Base-by-base conservation (phyloP, 2,888 invertebrate genomes). In the Sesamia inferens region DNA sequence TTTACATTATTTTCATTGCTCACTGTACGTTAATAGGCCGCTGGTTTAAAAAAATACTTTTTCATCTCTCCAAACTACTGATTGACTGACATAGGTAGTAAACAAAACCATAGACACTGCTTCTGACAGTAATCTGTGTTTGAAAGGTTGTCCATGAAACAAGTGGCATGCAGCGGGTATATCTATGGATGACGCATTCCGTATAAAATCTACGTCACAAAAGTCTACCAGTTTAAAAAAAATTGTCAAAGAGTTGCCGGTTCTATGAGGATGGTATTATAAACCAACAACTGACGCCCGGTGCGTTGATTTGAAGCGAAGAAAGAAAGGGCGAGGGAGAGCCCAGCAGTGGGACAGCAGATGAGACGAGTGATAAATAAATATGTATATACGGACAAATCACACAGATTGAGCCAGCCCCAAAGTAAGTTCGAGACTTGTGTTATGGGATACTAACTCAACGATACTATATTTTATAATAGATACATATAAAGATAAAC, bases 141-240 rank as follows among this genome's bases (percentile, higher is more conserved):
- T 66, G 42, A 54, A 55, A 75, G 11, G 19, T 7, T 54, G 16
- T 58, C 24, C 42, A 51, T 24, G 19, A 0, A 76, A 16, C 47
- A 39, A 14, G 61, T 61, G 5, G 7, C 54, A 10, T 51, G 19
- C 31, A 59, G 59, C 39, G 44, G 14, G 66, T 11, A 16, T 47
- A 10, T n/a, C 44, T 31, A 10, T 51, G 44, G 31, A 22, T 73
- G 68, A 75, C 76, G 54, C 19, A 75, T 48, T 61, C 19, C 39
- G 47, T 39, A 42, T 55, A 16, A 75, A 59, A 13, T 42, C 3
- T 22, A 59, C 68, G 68, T 51, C 67, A 59, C 39, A n/a, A 59
- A 54, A 68, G 13, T 24, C 59, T 5, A 19, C 66, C 51, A 58
- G 19, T 67, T 51, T 11, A 7, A 3, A 54, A n/a, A n/a, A n/a